Base-by-base conservation (phyloP, 2,888 invertebrate genomes). In the Amphimallon solstitiale region DNA sequence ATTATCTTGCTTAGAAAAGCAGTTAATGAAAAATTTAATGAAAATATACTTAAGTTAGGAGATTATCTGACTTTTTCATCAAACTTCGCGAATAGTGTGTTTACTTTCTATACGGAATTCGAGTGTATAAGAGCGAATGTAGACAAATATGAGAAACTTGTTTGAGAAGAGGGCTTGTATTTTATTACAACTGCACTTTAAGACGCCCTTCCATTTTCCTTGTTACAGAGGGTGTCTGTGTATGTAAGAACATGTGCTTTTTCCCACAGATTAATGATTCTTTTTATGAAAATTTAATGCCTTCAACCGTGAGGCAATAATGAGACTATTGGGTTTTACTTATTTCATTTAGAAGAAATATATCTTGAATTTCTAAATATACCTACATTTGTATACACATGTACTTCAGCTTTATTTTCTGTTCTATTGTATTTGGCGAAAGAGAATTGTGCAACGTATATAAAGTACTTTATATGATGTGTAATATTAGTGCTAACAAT, bases 151-250 rank as follows among this genome's bases (percentile, higher is more conserved):
- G 66, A 67, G 63, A 66, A 63, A 66, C 65, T 66, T 65, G 62
- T 63, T 66, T 56, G 62, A 45, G 49, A 59, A 51, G 61, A 62
- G 63, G 67, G 70, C 29, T 35, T 59, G 51, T 66, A 63, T 62
- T 67, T 68, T 70, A 68, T 68, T 68, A 68, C 64, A 56, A 64
- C 68, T 69, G 68, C 68, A 70, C 70, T 70, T 68, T 66, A 68
- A 68, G 68, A 66, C 64, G 43, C 61, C 66, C 61, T 65, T 49
- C 51, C 43, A 52, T 37, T 45, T 66, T 66, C 61, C 61, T 66
- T 45, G 40, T 45, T 61, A 23, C 43, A 29, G 56, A 59, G 56
- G 56, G 56, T 43, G 43, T 59, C 45, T 43, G 29, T 59, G 34
- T 59, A 43, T 43, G 54, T 54, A 54, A 43, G 45, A 45, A 43